Evolutionary conservation across 2,113 vertebrate genomes (phyloP).

Genomic region (Emydocephalus ijimae): DNA sequence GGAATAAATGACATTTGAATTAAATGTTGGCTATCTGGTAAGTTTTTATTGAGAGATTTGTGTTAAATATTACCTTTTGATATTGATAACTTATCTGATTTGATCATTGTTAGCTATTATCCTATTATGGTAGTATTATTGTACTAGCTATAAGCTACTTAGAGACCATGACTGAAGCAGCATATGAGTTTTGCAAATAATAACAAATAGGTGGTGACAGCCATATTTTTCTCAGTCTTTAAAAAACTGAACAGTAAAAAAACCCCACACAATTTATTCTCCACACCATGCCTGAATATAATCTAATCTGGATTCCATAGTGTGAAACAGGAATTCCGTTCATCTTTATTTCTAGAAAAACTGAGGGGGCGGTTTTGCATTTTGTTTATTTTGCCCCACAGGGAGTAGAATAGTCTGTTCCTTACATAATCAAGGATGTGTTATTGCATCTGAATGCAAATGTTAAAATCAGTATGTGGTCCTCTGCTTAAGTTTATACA

Average conservation of each 20-base stretch:
- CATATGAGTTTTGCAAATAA: not conserved
- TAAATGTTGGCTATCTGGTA: not conserved
- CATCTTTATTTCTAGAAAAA: not conserved
- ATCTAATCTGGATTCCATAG: not conserved
- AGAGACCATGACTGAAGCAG: not conserved
- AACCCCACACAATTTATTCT: not conserved
- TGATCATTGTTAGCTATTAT: not conserved
- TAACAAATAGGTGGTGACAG: not conserved
- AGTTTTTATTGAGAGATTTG: not conserved
- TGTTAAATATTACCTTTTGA: not conserved
- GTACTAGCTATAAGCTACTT: not conserved
- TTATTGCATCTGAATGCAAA: not conserved
- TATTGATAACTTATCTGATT: not conserved
- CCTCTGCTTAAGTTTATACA: not conserved
- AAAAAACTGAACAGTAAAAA: not conserved
- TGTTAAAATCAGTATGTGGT: not conserved
- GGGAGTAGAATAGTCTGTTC: not conserved
- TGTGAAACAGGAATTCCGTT: not conserved
- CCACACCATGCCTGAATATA: not conserved
- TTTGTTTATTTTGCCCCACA: not conserved
- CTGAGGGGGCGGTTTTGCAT: not conserved
- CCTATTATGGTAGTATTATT: not conserved
- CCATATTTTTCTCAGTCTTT: not conserved
- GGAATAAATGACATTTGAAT: not conserved
- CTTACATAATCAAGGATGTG: not conserved